Evolutionary conservation across 2,888 invertebrate species (phyloP).

Genomic region (Antheraea assamensis): DNA sequence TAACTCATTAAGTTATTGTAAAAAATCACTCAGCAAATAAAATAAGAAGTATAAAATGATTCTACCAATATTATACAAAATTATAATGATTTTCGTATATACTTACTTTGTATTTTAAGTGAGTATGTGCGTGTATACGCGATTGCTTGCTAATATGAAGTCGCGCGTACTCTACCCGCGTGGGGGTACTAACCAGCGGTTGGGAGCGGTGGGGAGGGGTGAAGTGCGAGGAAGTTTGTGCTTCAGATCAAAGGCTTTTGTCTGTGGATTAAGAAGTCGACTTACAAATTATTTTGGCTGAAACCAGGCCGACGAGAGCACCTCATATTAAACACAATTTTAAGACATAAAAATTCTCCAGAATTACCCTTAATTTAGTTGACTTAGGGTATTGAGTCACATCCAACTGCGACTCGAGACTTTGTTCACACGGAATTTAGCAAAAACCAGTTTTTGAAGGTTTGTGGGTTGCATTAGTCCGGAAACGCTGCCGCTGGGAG

Average conservation of each 20-base stretch:
- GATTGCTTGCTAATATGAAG: background rate
- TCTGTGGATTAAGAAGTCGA: slow-evolving; percentile 61
- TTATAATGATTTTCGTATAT: no score
- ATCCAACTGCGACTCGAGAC: no score
- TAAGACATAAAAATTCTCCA: background rate
- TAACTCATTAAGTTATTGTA: background rate
- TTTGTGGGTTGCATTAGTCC: no score
- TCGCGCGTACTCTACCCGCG: background rate
- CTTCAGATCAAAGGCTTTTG: slow-evolving; percentile 66
- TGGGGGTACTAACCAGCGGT: background rate
- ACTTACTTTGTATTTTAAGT: no score
- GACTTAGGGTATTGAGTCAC: no score
- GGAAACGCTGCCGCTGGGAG: no score
- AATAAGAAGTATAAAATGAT: background rate
- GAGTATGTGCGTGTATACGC: background rate
- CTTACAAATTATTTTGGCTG: slow-evolving; percentile 49
- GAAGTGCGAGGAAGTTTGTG: slow-evolving; percentile 46
- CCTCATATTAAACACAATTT: background rate
- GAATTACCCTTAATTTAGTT: no score
- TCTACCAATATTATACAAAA: background rate
- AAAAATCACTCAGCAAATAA: background rate
- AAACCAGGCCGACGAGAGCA: slow-evolving; percentile 11
- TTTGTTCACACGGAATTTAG: no score
- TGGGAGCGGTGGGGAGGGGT: slow-evolving; percentile 15
- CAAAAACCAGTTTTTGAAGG: no score